Evolutionary conservation across 2,888 invertebrate genomes (phyloP), one percentile per base, ranked within the genome.

Genomic region (Rhogogaster chlorosoma): DNA sequence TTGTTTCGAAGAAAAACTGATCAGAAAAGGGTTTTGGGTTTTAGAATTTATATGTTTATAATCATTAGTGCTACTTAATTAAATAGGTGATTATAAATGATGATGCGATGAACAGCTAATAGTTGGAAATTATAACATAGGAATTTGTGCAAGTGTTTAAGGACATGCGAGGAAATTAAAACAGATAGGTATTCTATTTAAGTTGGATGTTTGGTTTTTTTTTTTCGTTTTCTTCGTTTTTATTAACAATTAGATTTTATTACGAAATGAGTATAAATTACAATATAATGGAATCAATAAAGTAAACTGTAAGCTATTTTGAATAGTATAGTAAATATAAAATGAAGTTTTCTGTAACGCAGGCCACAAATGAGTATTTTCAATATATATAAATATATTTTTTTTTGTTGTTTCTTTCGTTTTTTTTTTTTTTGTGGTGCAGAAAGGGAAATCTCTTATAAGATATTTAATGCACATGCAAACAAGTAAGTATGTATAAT

Each of bases 241-340:
- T 77, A 75, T 84, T 78, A 78, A 84, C 84, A 84, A 67, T 77
- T 67, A 61, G 84, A 75, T 77, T 84, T 78, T 67, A 84, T 84
- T 77, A 73, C 78, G 61, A 84, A 84, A 61, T 64, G 84, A 78
- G 84, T 84, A 75, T 84, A 84, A 84, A 84, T 78, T 77, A 84
- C 77, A n/a, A n/a, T n/a, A 84, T 67, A 53, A 38, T 67, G 83
- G 22, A 83, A 80, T 29, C 10, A 32, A 73, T 83, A 82, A 85
- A 85, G 42, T 80, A 85, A 85, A 85, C 71, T 83, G 57, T 83
- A 71, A 36, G 29, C 42, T 83, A 70, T 67, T 42, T 73, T 73
- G 38, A 73, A 73, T 73, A 73, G 71, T 73, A 42, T 70, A 61
- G 67, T 67, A 83, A 45, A 42, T 67, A 83, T 29, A 83, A 29